Conservation (phyloP, 2,797 vertebrate species). For the Parauchenoglanis punctatus region DNA sequence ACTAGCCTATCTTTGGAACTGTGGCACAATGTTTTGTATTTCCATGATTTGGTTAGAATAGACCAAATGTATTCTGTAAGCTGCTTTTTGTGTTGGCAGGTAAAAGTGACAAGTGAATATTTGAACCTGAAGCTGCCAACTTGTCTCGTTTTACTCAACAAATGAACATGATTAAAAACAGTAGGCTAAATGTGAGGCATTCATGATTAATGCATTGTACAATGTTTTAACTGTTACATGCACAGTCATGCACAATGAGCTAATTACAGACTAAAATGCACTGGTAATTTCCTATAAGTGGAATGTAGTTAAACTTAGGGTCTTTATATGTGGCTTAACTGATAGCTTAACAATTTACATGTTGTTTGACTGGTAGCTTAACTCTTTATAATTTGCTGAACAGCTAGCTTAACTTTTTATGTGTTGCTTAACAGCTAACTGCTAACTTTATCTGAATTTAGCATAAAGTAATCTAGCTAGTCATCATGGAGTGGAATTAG, state of each 20-base stretch:
- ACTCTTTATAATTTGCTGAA: background rate
- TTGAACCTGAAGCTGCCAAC: background rate
- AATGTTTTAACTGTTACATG: background rate
- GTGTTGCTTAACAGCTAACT: background rate
- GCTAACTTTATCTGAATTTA: background rate
- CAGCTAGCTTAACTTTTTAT: background rate
- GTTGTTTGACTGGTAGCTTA: background rate
- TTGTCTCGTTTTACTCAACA: background rate
- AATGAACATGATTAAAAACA: background rate
- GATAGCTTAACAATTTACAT: background rate
- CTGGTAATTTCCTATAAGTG: background rate
- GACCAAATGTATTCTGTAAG: background rate
- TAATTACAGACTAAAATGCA: background rate
- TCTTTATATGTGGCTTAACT: background rate
- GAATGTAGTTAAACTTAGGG: background rate
- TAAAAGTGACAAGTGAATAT: background rate
- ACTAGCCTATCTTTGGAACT: background rate
- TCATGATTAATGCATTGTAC: background rate
- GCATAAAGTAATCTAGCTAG: background rate
- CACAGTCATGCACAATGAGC: background rate
- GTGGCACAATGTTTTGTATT: background rate
- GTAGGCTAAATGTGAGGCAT: background rate
- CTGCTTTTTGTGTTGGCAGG: background rate
- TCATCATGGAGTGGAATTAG: background rate
- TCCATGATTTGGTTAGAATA: background rate